Conservation (phyloP, 1,140 invertebrate genomes). For the Lepidurus arcticus region DNA sequence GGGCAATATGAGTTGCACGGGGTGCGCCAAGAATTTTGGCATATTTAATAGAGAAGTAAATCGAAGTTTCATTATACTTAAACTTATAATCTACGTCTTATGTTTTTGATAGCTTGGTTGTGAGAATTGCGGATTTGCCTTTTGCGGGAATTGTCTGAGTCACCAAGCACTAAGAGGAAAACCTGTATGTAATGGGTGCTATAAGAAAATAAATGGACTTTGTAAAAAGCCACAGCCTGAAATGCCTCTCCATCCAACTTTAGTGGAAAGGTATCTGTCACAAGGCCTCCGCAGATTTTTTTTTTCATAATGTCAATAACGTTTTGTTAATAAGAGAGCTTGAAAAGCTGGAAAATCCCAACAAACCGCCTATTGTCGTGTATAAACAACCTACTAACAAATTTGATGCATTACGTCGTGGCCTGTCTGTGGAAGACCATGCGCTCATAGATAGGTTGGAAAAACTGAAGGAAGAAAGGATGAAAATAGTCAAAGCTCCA, state of each 20-base stretch:
- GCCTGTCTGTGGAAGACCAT: constrained; percentile 46
- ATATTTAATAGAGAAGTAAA: background rate
- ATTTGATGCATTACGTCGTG: constrained; percentile 43
- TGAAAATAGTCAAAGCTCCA: constrained; percentile 30
- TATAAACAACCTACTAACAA: constrained; percentile 43
- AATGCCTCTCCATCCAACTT: background rate
- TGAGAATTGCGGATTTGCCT: constrained; percentile 32
- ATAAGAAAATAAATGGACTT: constrained; percentile 22
- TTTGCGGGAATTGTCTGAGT: constrained; percentile 30
- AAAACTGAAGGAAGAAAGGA: constrained; percentile 48
- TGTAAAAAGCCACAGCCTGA: background rate
- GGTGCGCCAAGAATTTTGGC: constrained; percentile 2
- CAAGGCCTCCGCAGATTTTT: background rate
- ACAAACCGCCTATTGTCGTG: constrained; percentile 48
- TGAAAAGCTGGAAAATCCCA: constrained; percentile 47
- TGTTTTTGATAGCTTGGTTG: constrained; percentile 29
- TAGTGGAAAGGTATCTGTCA: constrained; percentile 12
- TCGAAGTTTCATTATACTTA: background rate
- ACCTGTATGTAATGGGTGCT: constrained; percentile 19
- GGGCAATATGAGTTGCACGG: background rate
- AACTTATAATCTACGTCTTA: background rate
- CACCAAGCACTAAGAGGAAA: background rate
- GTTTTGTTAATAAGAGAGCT: constrained; percentile 39
- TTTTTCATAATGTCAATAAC: background rate
- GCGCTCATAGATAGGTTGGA: constrained; percentile 55